Evolutionary conservation across 2,888 invertebrate genomes (phyloP).

Genomic region (Lochmaea capreae): DNA sequence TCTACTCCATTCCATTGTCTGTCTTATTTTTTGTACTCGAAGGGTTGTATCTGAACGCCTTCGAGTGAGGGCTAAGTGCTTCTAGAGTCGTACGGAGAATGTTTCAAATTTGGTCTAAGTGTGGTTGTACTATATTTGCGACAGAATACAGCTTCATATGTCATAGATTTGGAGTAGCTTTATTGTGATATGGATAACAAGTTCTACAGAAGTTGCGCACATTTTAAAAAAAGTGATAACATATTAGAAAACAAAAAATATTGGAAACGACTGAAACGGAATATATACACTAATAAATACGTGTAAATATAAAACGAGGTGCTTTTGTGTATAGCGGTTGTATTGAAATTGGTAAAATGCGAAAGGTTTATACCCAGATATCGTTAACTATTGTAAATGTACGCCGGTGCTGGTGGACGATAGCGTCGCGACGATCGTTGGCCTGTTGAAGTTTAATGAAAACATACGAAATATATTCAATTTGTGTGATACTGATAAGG

Average conservation of each 20-base stretch:
- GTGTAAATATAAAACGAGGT: slow-evolving; percentile 26
- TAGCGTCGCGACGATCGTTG: slow-evolving; percentile 55
- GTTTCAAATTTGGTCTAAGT: no score
- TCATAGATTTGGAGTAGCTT: no score
- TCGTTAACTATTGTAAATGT: slow-evolving; percentile 42
- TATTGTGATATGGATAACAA: no score
- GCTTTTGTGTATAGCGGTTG: slow-evolving; percentile 39
- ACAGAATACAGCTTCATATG: no score
- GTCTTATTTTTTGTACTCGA: no score
- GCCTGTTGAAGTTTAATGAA: slow-evolving; percentile 63
- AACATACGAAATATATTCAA: slow-evolving; percentile 78
- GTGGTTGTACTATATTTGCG: no score
- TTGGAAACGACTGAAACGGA: not conserved
- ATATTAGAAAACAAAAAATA: not conserved
- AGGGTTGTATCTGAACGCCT: no score
- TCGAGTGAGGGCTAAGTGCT: no score
- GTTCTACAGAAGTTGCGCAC: no score
- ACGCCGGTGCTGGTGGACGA: slow-evolving; percentile 62
- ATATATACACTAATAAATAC: slow-evolving; percentile 24
- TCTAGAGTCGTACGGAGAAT: no score
- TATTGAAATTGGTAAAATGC: slow-evolving; percentile 39
- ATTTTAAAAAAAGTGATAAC: no score
- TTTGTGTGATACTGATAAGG: slow-evolving; percentile 75
- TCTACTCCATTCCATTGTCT: no score
- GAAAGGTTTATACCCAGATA: slow-evolving; percentile 33